Evolutionary conservation across 1,140 invertebrate genomes (phyloP).

Genomic region (Hylaeus anthracinus): DNA sequence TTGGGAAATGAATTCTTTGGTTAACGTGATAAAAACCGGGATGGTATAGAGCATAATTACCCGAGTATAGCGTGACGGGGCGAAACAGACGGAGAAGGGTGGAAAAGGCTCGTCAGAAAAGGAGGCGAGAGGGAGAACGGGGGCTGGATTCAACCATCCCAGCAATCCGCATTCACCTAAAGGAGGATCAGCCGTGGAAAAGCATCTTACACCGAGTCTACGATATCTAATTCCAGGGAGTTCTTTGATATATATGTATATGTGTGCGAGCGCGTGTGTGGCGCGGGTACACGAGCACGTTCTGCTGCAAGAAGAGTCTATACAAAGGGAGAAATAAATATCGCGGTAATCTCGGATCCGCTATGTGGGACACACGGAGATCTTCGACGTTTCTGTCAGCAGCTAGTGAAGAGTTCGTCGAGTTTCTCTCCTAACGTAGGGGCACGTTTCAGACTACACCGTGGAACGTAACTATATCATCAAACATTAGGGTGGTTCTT

Average conservation of each 20-base stretch:
- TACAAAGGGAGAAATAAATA: constrained; percentile 70
- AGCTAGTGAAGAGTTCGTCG: not conserved
- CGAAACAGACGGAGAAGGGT: constrained; percentile 1
- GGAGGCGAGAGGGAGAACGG: not conserved
- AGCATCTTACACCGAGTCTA: constrained; percentile 66
- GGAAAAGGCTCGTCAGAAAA: not conserved
- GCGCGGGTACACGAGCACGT: constrained; percentile 38
- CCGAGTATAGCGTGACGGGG: not conserved
- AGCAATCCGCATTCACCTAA: constrained; percentile 61
- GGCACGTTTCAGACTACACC: too few relatives aligned
- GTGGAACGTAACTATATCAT: too few relatives aligned
- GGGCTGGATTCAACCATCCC: constrained; percentile 39
- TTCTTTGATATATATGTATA: constrained; percentile 61
- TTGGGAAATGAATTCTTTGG: not conserved
- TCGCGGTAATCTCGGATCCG: constrained; percentile 61
- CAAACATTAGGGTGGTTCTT: too few relatives aligned
- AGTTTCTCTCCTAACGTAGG: too few relatives aligned
- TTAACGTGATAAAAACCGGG: constrained; percentile 7
- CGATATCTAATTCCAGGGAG: constrained; percentile 64
- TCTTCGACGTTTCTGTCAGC: constrained; percentile 14
- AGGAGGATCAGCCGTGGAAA: constrained; percentile 66
- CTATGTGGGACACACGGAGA: constrained; percentile 45
- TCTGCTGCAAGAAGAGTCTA: constrained; percentile 19
- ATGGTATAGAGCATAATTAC: constrained; percentile 29
- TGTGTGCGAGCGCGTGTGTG: not conserved